Evolutionary conservation across 2,113 vertebrate genomes (phyloP).

Genomic region (Channa maculata): DNA sequence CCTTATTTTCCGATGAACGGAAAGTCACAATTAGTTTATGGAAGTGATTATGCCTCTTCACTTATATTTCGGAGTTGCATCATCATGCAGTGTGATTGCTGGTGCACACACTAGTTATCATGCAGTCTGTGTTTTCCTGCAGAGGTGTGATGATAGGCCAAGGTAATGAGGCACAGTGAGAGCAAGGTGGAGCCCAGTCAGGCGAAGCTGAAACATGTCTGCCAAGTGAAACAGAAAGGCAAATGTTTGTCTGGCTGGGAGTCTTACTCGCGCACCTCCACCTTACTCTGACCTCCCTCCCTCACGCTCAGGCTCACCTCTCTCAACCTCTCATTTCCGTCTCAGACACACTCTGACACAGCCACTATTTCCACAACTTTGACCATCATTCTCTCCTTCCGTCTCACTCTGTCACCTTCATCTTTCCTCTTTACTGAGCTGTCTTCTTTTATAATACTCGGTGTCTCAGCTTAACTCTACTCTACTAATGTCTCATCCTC

Average conservation of each 20-base stretch:
- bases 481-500: conserved; percentile 28
- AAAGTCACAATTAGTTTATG: neutral
- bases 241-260: conserved; percentile 55
- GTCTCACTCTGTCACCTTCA: conserved; percentile 48
- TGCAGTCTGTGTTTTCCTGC: conserved; percentile 52
- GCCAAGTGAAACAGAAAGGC: conserved; percentile 63
- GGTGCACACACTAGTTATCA: conserved; percentile 25
- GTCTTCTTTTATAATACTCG: conserved; percentile 39
- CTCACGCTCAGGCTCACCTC: conserved; percentile 31
- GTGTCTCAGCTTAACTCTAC: conserved; percentile 7
- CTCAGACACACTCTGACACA: conserved; percentile 29
- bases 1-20: neutral
- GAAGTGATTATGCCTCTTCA: neutral
- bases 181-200: conserved; percentile 70
- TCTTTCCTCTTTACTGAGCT: conserved; percentile 41
- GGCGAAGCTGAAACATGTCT: conserved; percentile 68
- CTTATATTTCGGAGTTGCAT: conserved; percentile 13
- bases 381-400: conserved; percentile 28
- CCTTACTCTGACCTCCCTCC: conserved; percentile 38
- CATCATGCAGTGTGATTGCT: conserved; percentile 1
- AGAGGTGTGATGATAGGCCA: conserved; percentile 60
- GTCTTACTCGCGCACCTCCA: conserved; percentile 38
- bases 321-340: conserved; percentile 17
- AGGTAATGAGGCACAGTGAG: conserved; percentile 73
- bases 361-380: conserved; percentile 44